Percentiles rank a stretch among this genome's conserved stretches.
These are phyloP conservation scores for Chydorus sphaericus DNA, from an alignment of 2,888 invertebrate genomes.

Conservation along the genomic window DNA sequence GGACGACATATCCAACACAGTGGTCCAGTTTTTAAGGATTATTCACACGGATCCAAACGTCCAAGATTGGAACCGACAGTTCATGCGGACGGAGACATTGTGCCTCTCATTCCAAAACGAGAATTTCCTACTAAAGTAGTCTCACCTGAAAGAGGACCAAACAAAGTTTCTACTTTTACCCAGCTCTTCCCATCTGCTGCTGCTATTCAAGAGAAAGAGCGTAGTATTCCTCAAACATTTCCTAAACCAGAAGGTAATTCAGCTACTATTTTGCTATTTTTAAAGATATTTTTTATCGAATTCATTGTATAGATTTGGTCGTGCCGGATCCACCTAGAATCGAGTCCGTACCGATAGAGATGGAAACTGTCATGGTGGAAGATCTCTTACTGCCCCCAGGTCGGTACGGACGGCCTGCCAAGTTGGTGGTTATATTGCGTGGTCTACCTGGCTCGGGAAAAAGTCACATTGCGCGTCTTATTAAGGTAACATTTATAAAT, in stretches of 20 bases:
- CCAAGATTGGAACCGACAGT: not conserved
- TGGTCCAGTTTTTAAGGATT: not conserved
- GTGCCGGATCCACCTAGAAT: not conserved
- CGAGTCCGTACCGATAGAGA: not conserved
- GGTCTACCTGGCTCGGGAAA: conserved; percentile 93
- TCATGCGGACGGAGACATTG: not conserved
- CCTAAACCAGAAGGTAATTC: not conserved
- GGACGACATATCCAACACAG: not conserved
- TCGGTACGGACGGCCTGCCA: conserved; percentile 55
- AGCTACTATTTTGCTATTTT: not conserved
- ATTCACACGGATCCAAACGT: not conserved
- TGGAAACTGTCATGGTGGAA: conserved; percentile 45
- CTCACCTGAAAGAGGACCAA: not conserved
- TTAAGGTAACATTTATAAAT: conserved; percentile 42
- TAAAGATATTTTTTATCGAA: not conserved
- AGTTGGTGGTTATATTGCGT: conserved; percentile 73
- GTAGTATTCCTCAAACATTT: not conserved
- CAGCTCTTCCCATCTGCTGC: not conserved
- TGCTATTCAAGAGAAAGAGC: not conserved
- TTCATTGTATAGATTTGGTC: not conserved
- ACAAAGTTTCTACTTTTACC: not conserved
- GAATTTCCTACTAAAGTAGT: not conserved
- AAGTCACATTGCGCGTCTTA: conserved; percentile 72
- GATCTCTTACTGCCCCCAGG: conserved; percentile 70
- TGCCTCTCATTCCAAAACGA: not conserved